phyloP scores from a whole-genome alignment of 2,888 invertebrate genomes.

The Pegoplata infirma region DNA sequence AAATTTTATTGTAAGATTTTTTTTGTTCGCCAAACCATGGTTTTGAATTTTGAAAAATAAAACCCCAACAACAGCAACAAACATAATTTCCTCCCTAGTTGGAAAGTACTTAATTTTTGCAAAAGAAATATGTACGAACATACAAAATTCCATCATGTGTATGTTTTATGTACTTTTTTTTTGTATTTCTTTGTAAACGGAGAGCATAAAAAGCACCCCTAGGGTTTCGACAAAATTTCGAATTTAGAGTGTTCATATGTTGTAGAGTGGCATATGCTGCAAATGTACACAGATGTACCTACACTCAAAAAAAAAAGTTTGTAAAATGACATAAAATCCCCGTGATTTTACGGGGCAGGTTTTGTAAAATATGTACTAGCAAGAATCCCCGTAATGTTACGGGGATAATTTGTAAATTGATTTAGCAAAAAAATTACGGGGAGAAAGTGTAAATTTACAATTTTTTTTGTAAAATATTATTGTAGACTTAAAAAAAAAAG shows the following conservation, averaged over 20 bases:
- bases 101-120: not conserved
- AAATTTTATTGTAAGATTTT: conserved; percentile 8
- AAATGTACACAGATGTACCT: conserved; percentile 11
- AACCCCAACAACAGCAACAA: too few species aligned
- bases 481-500: too few species aligned
- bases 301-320: too few species aligned
- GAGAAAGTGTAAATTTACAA: too few species aligned
- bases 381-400: too few species aligned
- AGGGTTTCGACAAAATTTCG: conserved; percentile 11
- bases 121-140: conserved; percentile 8
- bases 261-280: conserved; percentile 49
- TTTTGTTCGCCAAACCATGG: not conserved
- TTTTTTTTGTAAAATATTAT: too few species aligned
- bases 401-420: too few species aligned
- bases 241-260: not conserved
- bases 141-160: conserved; percentile 40
- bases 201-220: conserved; percentile 42
- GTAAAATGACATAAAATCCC: too few species aligned
- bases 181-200: conserved; percentile 6
- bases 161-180: too few species aligned
- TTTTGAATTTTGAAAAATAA: conserved; percentile 10
- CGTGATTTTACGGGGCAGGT: too few species aligned
- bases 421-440: too few species aligned
- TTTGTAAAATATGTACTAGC: too few species aligned
- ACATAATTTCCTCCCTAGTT: conserved; percentile 5